These are phyloP conservation scores for Cyphomyrus discorhynchus DNA, from an alignment of 2,113 vertebrate genomes.

Conservation along the genomic window DNA sequence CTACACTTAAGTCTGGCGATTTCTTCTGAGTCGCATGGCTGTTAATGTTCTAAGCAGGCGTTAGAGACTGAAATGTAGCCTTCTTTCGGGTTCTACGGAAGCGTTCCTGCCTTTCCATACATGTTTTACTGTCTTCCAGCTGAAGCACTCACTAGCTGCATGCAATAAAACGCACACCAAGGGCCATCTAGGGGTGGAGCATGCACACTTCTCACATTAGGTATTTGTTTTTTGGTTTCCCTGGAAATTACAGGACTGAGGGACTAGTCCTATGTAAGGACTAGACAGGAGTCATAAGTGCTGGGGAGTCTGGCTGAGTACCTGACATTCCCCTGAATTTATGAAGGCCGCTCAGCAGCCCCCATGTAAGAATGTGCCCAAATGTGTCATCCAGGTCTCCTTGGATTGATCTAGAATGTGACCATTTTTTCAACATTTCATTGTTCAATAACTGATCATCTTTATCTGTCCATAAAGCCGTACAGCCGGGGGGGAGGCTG, in stretches of 20 bases:
- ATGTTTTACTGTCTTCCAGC: neutral
- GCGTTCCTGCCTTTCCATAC: neutral
- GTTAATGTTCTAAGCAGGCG: neutral
- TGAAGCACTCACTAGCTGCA: neutral
- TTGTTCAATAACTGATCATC: neutral
- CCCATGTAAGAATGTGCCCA: neutral
- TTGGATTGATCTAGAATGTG: neutral
- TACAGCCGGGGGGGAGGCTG: neutral
- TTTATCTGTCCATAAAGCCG: neutral
- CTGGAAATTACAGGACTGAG: neutral
- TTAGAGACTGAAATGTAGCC: neutral
- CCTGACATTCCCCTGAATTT: neutral
- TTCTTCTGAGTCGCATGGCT: neutral
- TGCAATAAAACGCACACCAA: neutral
- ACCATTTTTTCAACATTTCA: neutral
- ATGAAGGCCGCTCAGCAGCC: neutral
- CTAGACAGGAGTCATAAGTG: neutral
- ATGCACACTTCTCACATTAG: neutral
- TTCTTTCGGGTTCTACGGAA: neutral
- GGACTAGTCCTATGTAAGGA: neutral
- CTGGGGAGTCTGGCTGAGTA: neutral
- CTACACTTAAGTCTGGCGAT: neutral
- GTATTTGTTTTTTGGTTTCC: neutral
- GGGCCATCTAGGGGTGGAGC: neutral
- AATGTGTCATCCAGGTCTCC: neutral